Base-by-base conservation (phyloP, 2,888 invertebrate genomes). In the Frankliniella intonsa region DNA sequence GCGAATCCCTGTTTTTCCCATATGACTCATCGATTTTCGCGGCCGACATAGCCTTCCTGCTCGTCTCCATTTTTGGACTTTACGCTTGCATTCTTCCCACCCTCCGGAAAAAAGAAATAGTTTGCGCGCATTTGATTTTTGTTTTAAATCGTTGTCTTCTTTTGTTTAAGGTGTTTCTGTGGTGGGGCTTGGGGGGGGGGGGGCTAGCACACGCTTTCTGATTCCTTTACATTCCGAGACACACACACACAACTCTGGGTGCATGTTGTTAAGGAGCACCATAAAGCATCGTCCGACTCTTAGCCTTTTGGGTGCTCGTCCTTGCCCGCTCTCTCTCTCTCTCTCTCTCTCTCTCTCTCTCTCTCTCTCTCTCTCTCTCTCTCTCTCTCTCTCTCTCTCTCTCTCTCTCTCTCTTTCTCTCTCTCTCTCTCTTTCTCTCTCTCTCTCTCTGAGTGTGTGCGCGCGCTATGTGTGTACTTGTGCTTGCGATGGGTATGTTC, bases 371-470 rank as follows among this genome's bases (percentile, higher is more conserved):
- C 80, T 50, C 81, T 65, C 82, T 82, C 83, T 82, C 83, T 81
- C 82, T 82, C 69, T 82, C 82, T 80, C 80, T 27, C 81, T 83
- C 81, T 81, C 83, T 81, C 80, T 76, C 80, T 80, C 81, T 81
- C 81, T 81, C 50, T 50, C 82, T 62, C 22, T 80, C 80, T 62
- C 38, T 49, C 81, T 79, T 50, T 79, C 80, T 79, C 62, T 79
- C 27, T 81, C 81, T 82, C 83, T 27, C 80, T 38, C 80, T 81
- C 81, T 69, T 38, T 55, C 49, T 80, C 38, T 83, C 76, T 50
- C 82, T 83, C 84, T 82, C 84, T 83, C 83, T 82, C 84, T 85
- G 3, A 38, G 38, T 38, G 38, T 38, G 38, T 5, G 38, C 38
- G 38, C 38, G 38, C 38, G 38, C 38, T 5, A 2, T 38, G 5